A percentile compares a stretch with the other conserved stretches of the same genome.
phyloP scores from a whole-genome alignment of 2,797 vertebrate genomes.

The Halcyon badia region DNA sequence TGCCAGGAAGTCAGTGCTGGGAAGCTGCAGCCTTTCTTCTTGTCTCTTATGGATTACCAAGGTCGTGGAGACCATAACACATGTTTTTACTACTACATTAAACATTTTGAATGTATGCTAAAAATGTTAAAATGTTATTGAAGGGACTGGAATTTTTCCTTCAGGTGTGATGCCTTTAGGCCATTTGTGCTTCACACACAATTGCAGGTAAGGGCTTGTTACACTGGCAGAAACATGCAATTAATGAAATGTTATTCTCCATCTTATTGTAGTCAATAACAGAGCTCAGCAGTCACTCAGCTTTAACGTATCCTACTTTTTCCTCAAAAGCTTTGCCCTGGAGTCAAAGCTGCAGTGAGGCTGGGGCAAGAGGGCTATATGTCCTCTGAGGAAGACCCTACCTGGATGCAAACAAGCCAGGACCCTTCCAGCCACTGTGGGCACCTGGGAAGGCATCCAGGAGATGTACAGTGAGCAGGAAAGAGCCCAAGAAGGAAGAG shows the following conservation, averaged over 20 bases:
- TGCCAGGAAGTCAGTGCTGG: neutral
- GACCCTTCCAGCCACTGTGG: rapidly evolving
- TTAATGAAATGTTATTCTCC: slow-evolving; percentile 71
- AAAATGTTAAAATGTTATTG: slow-evolving; percentile 68
- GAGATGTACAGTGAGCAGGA: neutral
- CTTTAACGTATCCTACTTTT: neutral
- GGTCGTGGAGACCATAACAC: neutral
- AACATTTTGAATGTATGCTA: slow-evolving; percentile 45
- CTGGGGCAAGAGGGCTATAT: neutral
- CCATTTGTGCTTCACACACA: slow-evolving; percentile 66
- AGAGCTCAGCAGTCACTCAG: slow-evolving; percentile 31
- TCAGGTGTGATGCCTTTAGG: slow-evolving; percentile 68
- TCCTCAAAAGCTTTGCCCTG: slow-evolving; percentile 12
- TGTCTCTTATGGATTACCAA: neutral
- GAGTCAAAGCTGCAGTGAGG: neutral
- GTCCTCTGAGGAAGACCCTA: neutral
- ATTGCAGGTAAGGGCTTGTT: slow-evolving; percentile 72
- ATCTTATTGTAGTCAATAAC: slow-evolving; percentile 38
- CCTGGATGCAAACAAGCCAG: neutral
- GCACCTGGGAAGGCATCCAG: neutral
- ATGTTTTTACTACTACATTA: neutral
- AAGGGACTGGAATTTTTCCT: slow-evolving; percentile 76
- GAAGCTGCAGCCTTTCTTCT: neutral
- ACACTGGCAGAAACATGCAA: slow-evolving; percentile 55
- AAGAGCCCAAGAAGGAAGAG: neutral